Base-by-base conservation (phyloP, 2,888 invertebrate genomes). In the Nomada fucata region DNA sequence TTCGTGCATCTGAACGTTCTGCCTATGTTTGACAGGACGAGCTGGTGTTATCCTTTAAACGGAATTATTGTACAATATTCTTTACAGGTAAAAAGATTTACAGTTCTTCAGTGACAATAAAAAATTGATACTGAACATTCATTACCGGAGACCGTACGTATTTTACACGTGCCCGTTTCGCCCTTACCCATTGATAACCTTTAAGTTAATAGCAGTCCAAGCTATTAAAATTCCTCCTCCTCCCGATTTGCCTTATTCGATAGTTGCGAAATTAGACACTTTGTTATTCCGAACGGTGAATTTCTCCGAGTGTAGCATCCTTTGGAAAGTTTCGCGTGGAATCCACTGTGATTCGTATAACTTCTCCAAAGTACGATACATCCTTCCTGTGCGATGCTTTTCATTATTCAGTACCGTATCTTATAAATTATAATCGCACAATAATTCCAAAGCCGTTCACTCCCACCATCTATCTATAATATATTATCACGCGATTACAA, bases 311-410 rank as follows among this genome's bases (percentile, higher is more conserved):
- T 15, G 29, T 29, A 18, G 29, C 10, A 18, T 67, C 15, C 23
- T 50, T 64, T 57, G 23, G 44, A 47, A 59, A 69, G 69, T 69
- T 69, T n/a, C 15, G 3, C 26, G 59, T 26, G 59, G n/a, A 44
- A 23, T 18, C 18, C 18, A n/a, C 18, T 1, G 5, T 15, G 69
- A 9, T 23, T 26, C 44, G 2, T n/a, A 11, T 18, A n/a, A 53
- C 3, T 69, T 69, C 47, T 69, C 36, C 10, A 15, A 9, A 20
- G 2, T 15, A 53, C 36, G 7, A 36, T 36, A 36, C 29, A 29
- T 36, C 36, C 36, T 36, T 36, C 36, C 36, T 36, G 7, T 7
- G 36, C 36, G 7, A 36, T 36, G 0, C 36, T 9, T 36, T 36
- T 36, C 7, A 36, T 36, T 36, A 7, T 36, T 36, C 7, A 36